Evolutionary conservation across 2,888 invertebrate genomes (phyloP).

Genomic region (Synergus gifuensis): DNA sequence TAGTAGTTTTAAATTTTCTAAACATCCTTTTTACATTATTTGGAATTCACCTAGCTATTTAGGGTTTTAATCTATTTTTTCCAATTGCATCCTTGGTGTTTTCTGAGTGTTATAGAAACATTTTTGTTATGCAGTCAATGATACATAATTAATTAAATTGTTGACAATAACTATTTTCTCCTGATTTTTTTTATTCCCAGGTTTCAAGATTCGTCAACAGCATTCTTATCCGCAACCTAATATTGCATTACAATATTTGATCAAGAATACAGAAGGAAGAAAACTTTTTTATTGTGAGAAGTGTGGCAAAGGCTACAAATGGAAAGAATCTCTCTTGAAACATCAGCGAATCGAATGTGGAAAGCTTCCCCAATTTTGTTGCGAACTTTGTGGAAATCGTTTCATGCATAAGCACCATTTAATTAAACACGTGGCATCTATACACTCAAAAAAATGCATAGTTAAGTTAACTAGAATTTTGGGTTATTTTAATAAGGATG

Average conservation of each 20-base stretch:
- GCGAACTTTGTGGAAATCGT: constrained; percentile 72
- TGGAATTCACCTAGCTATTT: background rate
- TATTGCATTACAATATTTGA: background rate
- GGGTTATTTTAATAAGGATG: too few species aligned
- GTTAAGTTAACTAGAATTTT: too few species aligned
- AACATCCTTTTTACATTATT: background rate
- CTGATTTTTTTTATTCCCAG: constrained; percentile 9
- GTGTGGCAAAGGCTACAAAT: constrained; percentile 72
- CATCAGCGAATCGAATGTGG: constrained; percentile 72
- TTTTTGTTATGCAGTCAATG: background rate
- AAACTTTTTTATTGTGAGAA: constrained; percentile 64
- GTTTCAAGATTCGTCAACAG: constrained; percentile 15
- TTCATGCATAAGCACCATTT: constrained; percentile 80
- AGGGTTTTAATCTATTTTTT: background rate
- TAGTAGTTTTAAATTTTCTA: background rate
- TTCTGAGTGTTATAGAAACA: background rate
- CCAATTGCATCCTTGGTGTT: background rate
- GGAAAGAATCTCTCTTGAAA: constrained; percentile 70
- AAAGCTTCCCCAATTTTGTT: constrained; percentile 71
- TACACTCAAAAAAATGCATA: too few species aligned
- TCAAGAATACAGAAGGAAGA: constrained; percentile 38
- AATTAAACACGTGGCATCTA: constrained; percentile 62
- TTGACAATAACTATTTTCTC: background rate
- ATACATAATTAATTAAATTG: background rate
- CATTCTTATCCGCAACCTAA: background rate